Base-by-base conservation (phyloP, 1,140 invertebrate genomes). In the Euborellia annulipes region DNA sequence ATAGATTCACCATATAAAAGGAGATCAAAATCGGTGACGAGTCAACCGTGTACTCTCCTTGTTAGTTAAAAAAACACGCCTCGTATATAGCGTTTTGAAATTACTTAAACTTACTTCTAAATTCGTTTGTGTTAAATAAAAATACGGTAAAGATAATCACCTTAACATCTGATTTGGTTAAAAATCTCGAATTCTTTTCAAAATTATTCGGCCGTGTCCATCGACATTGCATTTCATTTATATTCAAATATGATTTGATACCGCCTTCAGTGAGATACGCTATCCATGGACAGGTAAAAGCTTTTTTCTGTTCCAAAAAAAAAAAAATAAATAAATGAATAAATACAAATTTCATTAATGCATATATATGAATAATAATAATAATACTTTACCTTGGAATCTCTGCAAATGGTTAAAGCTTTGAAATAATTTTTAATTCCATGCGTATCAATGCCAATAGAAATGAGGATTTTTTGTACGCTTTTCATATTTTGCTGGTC, bases 231-330 rank as follows among this genome's bases (percentile, higher is more conserved):
- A 52, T 49, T 13, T 54, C 55, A 30, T 58, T 32, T 2, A 67
- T 51, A 48, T 69, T 58, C 1, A 69, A 51, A 45, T 59, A 67
- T 20, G 60, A 54, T 47, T 58, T 54, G 21, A 57, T 59, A n/a
- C 58, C 51, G 30, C 52, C 36, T 6, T 52, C 45, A 1, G 61
- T 63, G 9, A 54, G 46, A 34, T 61, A 61, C 3, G 41, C 42
- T 17, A 68, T 48, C 46, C 57, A 58, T 3, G 59, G 52, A 37
- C 55, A 56, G n/a, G 13, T 37, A 18, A 58, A 55, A 3, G 55
- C 57, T 45, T 55, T 16, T 38, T 44, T 19, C 57, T 62, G 38
- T 45, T 57, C 52, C 22, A 27, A 27, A 27, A 27, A 6, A 27
- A 27, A 27, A 27, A 6, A 6, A 27, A 27, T 27, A 27, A 27